Percentiles rank a stretch among this genome's conserved stretches.
These are phyloP conservation scores for Physocephala rufipes DNA, from an alignment of 2,888 invertebrate genomes.

Conservation along the genomic window DNA sequence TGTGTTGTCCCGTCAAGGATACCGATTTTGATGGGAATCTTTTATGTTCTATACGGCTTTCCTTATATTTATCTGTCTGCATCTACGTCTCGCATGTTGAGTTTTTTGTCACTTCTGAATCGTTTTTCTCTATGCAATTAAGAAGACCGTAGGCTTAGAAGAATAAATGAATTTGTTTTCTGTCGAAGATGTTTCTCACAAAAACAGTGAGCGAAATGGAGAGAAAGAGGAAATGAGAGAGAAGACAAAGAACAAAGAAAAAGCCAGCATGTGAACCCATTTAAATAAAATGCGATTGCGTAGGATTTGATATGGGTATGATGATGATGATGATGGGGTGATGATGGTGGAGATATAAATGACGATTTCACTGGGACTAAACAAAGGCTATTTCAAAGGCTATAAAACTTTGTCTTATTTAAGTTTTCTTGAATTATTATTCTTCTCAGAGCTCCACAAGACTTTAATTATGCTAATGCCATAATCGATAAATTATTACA, in stretches of 20 bases:
- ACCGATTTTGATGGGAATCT: constrained; percentile 34
- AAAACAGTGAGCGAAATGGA: neutral
- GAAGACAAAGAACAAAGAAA: constrained; percentile 1
- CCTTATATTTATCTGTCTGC: neutral
- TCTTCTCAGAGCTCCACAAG: no score
- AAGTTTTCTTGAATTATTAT: no score
- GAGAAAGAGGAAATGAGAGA: neutral
- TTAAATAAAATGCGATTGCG: constrained; percentile 28
- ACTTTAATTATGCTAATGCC: neutral
- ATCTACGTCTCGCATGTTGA: neutral
- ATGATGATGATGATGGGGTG: constrained; percentile 11
- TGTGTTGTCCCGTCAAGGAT: no score
- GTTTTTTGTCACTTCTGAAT: neutral
- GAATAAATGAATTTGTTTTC: neutral
- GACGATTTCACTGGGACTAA: no score
- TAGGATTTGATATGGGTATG: no score
- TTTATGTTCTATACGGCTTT: constrained; percentile 9
- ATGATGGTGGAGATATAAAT: no score
- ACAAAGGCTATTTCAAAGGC: no score
- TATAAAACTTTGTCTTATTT: no score
- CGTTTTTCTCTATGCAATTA: no score
- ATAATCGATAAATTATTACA: neutral
- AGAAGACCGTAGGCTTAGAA: no score
- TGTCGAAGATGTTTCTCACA: neutral
- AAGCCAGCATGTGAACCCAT: neutral